Base-by-base conservation (phyloP, 2,113 vertebrate species). In the Sorex fumeus region DNA sequence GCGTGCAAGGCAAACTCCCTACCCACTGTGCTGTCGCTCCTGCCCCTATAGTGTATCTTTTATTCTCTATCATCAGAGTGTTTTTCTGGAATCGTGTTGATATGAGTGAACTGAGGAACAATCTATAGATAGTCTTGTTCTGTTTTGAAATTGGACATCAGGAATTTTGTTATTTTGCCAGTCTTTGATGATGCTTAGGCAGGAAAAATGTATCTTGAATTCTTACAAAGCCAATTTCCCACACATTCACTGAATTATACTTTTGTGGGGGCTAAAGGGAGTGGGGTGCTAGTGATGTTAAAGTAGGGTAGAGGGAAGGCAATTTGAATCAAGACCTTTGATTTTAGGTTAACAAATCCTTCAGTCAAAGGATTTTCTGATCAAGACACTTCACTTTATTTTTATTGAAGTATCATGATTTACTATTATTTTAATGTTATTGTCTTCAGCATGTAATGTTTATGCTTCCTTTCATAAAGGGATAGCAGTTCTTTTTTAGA, bases 241-340 rank as follows among this genome's bases (percentile, higher is more conserved):
- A 71, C 69, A 71, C 69, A 69, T n/a, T 36, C 69, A 67, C 25
- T 76, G n/a, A 66, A 81, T 90, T 28, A 21, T 74, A 40, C 69
- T 77, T 87, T 90, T 88, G 25, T 28, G 7, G n/a, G 13, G n/a
- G 4, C n/a, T 67, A 60, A 12, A 67, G 15, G 28, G 45, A 93
- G 15, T 76, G 11, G 53, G 57, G 7, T 78, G 28, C 70, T 88
- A 62, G 23, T 45, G n/a, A 77, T 85, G 16, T 88, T 70, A 94
- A 71, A 81, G 62, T 30, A 82, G 66, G 45, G 1, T 77, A 75
- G 64, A 71, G 75, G 30, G 83, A 80, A 87, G 36, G 28, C 47
- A 87, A 12, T 92, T 90, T 78, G 57, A 82, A 75, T 80, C 34
- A n/a, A 87, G 75, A 91, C 25, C 43, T 93, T 91, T 72, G 64